phyloP scores from a whole-genome alignment of 2,888 invertebrate species.

The Unio delphinus region DNA sequence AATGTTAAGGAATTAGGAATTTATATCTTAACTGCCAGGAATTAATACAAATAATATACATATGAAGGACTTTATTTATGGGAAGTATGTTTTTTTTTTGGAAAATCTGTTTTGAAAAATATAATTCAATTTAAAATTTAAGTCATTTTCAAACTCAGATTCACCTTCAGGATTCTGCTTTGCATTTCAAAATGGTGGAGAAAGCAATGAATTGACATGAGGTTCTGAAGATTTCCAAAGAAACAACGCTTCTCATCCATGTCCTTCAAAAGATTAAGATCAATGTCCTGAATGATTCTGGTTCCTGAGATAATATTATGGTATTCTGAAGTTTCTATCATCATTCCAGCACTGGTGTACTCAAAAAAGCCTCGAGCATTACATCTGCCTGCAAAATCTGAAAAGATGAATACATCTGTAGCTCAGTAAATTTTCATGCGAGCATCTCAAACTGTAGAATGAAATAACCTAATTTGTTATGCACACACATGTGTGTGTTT shows the following conservation, averaged over 20 bases:
- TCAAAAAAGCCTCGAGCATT: slow-evolving; percentile 58
- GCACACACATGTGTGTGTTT: too few relatives aligned
- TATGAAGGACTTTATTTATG: too few relatives aligned
- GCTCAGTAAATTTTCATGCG: too few relatives aligned
- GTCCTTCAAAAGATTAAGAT: slow-evolving; percentile 48
- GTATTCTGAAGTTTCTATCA: slow-evolving; percentile 43
- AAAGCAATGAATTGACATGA: slow-evolving; percentile 62
- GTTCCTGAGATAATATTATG: slow-evolving; percentile 38
- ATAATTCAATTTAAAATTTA: too few relatives aligned
- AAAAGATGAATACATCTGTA: slow-evolving; percentile 7
- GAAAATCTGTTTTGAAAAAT: too few relatives aligned
- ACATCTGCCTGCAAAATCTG: slow-evolving; percentile 43
- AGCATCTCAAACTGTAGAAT: too few relatives aligned
- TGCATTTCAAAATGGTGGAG: slow-evolving; percentile 14
- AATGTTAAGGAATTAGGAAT: too few relatives aligned
- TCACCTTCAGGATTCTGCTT: slow-evolving; percentile 6
- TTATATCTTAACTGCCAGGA: too few relatives aligned
- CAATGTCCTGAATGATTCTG: slow-evolving; percentile 40
- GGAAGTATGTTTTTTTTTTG: too few relatives aligned
- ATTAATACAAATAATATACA: too few relatives aligned
- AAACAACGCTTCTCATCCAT: slow-evolving; percentile 59
- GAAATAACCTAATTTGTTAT: too few relatives aligned
- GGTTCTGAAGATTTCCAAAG: slow-evolving; percentile 64
- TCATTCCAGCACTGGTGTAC: slow-evolving; percentile 42
- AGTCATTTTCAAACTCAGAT: not conserved